Percentiles rank a stretch among this genome's conserved stretches.
These are phyloP conservation scores for Poliocrania exsul DNA, from an alignment of 2,797 vertebrate genomes.

Conservation along the genomic window DNA sequence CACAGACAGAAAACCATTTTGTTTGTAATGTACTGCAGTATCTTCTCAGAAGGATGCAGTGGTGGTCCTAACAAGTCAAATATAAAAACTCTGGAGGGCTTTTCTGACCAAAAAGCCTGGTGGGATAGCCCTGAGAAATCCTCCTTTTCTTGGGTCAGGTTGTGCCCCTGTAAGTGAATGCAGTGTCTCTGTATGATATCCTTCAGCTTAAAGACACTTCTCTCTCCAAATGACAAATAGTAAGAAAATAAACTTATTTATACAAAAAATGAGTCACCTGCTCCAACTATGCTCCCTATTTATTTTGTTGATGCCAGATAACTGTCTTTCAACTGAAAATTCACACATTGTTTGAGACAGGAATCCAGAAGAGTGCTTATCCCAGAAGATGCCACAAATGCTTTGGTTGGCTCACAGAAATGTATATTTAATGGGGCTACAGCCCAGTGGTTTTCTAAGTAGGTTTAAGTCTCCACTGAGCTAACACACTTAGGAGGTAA, in stretches of 20 bases:
- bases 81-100: neutral
- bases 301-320: conserved; percentile 29
- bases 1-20: neutral
- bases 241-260: neutral
- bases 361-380: neutral
- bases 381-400: neutral
- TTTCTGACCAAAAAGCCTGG: neutral
- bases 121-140: neutral
- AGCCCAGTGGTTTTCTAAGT: neutral
- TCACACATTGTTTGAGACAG: neutral
- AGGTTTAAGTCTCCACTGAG: neutral
- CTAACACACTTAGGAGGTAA: neutral
- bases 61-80: neutral
- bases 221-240: neutral
- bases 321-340: conserved; percentile 42
- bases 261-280: neutral
- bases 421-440: neutral
- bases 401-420: neutral
- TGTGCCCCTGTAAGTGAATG: neutral
- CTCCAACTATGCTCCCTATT: neutral
- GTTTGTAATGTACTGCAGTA: neutral
- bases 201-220: neutral
- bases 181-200: neutral
- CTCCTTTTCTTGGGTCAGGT: neutral
- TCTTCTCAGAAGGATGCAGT: neutral